Evolutionary conservation across 2,113 vertebrate species (phyloP).

Genomic region (Pycnonotus jocosus): DNA sequence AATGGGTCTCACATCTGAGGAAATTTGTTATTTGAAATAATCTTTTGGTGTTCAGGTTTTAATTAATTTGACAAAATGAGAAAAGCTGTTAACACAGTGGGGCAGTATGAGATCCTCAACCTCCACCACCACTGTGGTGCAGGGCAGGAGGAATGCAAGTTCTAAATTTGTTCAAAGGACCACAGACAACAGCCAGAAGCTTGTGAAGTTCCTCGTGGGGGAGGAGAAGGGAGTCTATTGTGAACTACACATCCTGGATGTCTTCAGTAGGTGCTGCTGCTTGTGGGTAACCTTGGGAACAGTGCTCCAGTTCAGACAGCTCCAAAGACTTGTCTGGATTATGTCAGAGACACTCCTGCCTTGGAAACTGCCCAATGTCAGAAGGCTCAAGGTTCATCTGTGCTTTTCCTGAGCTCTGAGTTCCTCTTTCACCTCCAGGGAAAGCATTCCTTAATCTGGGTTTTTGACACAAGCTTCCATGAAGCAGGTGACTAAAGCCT

Average conservation of each 20-base stretch:
- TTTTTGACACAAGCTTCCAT: not conserved
- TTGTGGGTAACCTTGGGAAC: not conserved
- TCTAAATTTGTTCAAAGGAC: not conserved
- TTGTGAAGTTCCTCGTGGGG: not conserved
- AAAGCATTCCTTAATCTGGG: not conserved
- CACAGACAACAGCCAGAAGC: not conserved
- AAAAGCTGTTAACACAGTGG: not conserved
- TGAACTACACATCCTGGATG: accelerated
- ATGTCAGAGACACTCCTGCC: not conserved
- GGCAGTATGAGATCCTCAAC: not conserved
- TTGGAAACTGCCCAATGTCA: not conserved
- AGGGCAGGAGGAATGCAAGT: not conserved
- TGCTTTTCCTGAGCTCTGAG: not conserved
- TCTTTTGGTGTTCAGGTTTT: not conserved
- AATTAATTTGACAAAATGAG: not conserved
- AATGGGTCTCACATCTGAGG: not conserved
- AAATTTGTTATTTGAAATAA: not conserved
- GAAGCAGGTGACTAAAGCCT: not conserved
- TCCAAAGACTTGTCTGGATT: not conserved
- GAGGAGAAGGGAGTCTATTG: not conserved
- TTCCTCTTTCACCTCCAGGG: not conserved
- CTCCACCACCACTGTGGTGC: not conserved
- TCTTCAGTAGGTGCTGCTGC: not conserved
- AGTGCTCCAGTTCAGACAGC: not conserved
- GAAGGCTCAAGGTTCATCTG: not conserved